A percentile compares a stretch with the other conserved stretches of the same genome.
These are phyloP conservation scores for Drosophila eohydei DNA, from an alignment of 2,888 invertebrate genomes.

Conservation along the genomic window DNA sequence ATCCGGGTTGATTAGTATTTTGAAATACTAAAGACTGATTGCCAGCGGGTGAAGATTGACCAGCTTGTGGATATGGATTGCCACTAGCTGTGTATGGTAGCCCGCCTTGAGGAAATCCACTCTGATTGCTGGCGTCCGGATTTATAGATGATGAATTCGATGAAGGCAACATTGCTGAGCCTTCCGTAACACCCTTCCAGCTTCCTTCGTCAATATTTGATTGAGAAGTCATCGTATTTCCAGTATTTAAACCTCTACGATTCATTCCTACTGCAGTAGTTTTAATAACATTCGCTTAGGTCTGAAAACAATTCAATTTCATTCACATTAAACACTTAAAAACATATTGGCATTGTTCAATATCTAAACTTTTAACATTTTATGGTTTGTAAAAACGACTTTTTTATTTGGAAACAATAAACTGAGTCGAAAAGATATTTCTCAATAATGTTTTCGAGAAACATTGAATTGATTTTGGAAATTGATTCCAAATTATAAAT, in stretches of 20 bases:
- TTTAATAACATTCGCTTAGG: conserved; percentile 63
- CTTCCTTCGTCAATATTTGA: conserved; percentile 91
- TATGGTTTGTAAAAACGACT: not conserved
- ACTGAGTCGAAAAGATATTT: conserved; percentile 10
- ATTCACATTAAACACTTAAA: not conserved
- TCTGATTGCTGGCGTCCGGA: conserved; percentile 87
- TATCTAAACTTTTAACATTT: conserved; percentile 4
- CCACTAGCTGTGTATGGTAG: conserved; percentile 86
- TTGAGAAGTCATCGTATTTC: conserved; percentile 88
- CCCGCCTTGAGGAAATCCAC: conserved; percentile 87
- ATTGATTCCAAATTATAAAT: not conserved
- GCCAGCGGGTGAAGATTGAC: conserved; percentile 91
- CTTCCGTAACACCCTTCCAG: conserved; percentile 93
- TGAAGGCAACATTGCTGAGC: conserved; percentile 86
- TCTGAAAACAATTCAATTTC: conserved; percentile 38
- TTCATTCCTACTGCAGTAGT: conserved; percentile 89
- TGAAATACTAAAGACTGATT: conserved; percentile 88
- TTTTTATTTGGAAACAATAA: conserved; percentile 9
- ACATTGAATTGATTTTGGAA: not conserved
- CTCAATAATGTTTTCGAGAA: not conserved
- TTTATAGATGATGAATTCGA: conserved; percentile 88
- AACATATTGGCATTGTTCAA: not conserved
- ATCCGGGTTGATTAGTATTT: conserved; percentile 90
- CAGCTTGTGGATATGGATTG: conserved; percentile 89
- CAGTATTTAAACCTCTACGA: conserved; percentile 88